These are phyloP conservation scores for Paratilapia polleni DNA, from an alignment of 2,113 vertebrate species.

Conservation along the genomic window DNA sequence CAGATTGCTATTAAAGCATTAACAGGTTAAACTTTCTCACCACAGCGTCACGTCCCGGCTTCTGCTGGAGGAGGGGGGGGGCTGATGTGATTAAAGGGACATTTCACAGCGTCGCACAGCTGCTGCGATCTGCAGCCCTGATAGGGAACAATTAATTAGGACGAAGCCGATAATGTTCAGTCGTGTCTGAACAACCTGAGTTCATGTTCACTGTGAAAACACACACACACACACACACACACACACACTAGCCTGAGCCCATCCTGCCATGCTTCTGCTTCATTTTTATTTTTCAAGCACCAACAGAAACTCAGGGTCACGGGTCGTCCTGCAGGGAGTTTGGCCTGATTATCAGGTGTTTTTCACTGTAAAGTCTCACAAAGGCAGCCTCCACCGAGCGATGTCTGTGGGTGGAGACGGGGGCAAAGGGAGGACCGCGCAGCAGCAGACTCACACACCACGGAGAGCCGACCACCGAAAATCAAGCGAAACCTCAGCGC, in stretches of 20 bases:
- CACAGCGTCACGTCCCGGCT: background rate
- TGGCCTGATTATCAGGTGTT: too few relatives aligned
- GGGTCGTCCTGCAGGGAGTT: too few relatives aligned
- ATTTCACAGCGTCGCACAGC: constrained; percentile 49
- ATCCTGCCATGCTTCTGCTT: background rate
- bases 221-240: background rate
- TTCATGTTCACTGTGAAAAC: background rate
- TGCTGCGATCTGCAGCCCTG: constrained; percentile 23
- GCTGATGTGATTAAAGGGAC: constrained; percentile 59
- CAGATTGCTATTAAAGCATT: constrained; percentile 58
- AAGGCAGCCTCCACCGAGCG: too few relatives aligned
- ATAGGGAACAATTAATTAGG: constrained; percentile 44
- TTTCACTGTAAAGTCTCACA: too few relatives aligned
- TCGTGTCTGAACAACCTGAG: background rate
- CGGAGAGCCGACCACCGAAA: too few relatives aligned
- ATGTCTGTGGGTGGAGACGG: too few relatives aligned
- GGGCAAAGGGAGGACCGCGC: too few relatives aligned
- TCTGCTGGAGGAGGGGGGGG: background rate
- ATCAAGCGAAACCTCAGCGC: too few relatives aligned
- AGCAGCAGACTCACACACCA: too few relatives aligned
- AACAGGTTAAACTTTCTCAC: constrained; percentile 28
- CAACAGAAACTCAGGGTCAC: background rate
- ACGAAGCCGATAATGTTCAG: constrained; percentile 11
- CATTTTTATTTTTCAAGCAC: background rate
- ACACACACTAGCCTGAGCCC: background rate